Conservation (phyloP, 2,113 vertebrate species). For the Phrynocephalus versicolor region DNA sequence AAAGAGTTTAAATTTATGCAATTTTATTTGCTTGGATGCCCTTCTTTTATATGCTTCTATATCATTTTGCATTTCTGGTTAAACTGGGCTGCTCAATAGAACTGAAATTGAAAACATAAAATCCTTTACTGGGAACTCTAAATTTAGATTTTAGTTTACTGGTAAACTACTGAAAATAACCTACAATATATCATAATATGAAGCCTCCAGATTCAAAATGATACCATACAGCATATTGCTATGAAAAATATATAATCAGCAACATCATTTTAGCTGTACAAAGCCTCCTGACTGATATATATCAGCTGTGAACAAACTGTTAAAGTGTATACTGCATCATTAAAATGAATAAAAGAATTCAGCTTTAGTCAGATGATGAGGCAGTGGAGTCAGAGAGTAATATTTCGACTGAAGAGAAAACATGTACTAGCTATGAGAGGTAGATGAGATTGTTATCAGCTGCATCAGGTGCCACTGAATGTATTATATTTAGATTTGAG, state of each 20-base stretch:
- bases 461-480: neutral
- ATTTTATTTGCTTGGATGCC: no score
- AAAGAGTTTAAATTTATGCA: no score
- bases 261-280: neutral
- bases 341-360: neutral
- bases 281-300: neutral
- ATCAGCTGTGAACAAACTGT: neutral
- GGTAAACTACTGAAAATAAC: neutral
- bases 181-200: neutral
- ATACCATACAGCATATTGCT: neutral
- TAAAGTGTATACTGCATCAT: neutral
- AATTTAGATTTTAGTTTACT: neutral
- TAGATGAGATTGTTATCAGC: neutral
- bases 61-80: no score
- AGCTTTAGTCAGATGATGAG: neutral
- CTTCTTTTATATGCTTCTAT: no score
- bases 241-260: neutral
- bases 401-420: neutral
- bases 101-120: no score
- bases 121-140: neutral
- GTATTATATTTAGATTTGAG: neutral
- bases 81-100: no score
- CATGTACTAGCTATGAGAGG: neutral
- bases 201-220: neutral
- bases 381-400: neutral